A percentile compares a stretch with the other conserved stretches of the same genome.
These are phyloP conservation scores for Choloepus hoffmanni DNA, from an alignment of 2,113 vertebrate genomes.

Conservation along the genomic window DNA sequence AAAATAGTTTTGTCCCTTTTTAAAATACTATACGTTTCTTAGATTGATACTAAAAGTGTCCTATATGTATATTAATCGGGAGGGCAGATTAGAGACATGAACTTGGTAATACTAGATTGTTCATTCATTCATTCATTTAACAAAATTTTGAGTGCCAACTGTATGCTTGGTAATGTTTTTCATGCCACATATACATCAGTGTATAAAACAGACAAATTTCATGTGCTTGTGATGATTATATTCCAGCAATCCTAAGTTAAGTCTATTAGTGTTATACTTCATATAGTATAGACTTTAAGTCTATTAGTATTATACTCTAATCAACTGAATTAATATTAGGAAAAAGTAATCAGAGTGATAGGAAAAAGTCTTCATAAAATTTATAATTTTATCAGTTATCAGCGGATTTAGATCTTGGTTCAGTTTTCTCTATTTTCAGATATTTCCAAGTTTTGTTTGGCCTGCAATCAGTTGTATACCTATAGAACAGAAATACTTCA, in stretches of 20 bases:
- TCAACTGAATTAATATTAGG: not conserved
- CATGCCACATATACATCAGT: too few relatives aligned
- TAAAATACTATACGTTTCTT: not conserved
- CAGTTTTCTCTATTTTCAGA: not conserved
- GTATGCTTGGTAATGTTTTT: not conserved
- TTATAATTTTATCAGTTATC: not conserved
- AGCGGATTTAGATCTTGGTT: not conserved
- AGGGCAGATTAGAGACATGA: not conserved
- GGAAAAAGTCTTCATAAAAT: not conserved
- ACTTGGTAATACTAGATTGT: not conserved
- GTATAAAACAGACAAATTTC: not conserved
- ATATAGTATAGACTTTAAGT: not conserved
- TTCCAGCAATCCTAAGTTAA: not conserved
- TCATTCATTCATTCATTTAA: not conserved
- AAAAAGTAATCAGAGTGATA: not conserved
- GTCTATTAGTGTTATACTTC: not conserved
- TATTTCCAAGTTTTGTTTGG: not conserved
- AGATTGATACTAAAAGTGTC: not conserved
- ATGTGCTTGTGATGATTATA: rapidly evolving
- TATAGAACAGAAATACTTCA: not conserved
- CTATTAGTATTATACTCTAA: not conserved
- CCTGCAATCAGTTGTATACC: not conserved
- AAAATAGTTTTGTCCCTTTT: not conserved
- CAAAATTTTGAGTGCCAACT: not conserved
- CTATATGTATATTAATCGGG: not conserved